A percentile compares a stretch with the other conserved stretches of the same genome.
phyloP scores from a whole-genome alignment of 2,113 vertebrate species.

The Calcarius ornatus region DNA sequence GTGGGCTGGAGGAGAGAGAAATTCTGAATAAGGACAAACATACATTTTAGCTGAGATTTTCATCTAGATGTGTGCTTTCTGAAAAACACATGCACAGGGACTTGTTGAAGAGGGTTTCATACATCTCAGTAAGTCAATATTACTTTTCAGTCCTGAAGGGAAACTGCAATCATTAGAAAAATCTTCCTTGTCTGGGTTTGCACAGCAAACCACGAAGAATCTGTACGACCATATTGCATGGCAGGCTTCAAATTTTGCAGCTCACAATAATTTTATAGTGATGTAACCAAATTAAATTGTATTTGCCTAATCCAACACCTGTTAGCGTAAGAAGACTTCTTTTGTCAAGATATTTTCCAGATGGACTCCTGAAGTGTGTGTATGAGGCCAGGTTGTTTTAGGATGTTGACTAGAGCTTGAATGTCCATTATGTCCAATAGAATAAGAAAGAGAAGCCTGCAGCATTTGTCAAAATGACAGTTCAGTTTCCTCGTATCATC shows the following conservation, averaged over 20 bases:
- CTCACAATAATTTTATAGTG: not conserved
- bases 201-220: not conserved
- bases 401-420: not conserved
- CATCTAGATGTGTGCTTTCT: not conserved
- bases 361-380: not conserved
- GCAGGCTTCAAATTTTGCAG: not conserved
- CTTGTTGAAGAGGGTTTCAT: not conserved
- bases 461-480: not conserved
- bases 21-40: not conserved
- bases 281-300: not conserved
- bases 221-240: not conserved
- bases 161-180: not conserved
- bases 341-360: not conserved
- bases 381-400: not conserved
- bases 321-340: not conserved
- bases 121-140: not conserved
- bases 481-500: not conserved
- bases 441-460: not conserved
- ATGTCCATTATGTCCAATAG: not conserved
- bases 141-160: not conserved
- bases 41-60: not conserved
- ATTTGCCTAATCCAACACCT: not conserved
- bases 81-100: not conserved
- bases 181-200: not conserved
- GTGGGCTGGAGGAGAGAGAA: not conserved